These are phyloP conservation scores for Acarapis woodi DNA, from an alignment of 1,140 invertebrate species.

Conservation along the genomic window DNA sequence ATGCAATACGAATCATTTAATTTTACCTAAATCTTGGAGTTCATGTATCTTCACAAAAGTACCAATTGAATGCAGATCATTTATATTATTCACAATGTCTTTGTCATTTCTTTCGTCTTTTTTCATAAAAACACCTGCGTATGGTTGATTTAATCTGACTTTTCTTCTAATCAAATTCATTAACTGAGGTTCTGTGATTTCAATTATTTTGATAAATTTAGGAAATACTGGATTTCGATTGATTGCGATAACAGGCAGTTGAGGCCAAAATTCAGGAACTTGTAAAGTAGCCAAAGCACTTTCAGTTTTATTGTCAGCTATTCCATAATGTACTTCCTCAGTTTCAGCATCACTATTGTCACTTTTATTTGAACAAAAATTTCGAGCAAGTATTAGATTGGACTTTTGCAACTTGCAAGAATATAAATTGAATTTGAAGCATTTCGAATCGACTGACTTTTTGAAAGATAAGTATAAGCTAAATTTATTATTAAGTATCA, in stretches of 20 bases:
- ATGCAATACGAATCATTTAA: too few relatives aligned
- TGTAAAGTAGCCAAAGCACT: conserved; percentile 22
- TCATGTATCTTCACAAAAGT: conserved; percentile 96
- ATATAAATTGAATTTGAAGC: too few relatives aligned
- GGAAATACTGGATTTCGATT: conserved; percentile 86
- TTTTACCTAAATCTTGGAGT: conserved; percentile 77
- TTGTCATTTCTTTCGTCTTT: conserved; percentile 57
- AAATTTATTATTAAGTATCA: too few relatives aligned
- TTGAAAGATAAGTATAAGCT: too few relatives aligned
- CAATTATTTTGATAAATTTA: conserved; percentile 87
- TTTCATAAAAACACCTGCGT: conserved; percentile 87
- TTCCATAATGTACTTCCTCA: not conserved
- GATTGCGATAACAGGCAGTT: conserved; percentile 77
- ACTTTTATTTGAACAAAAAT: too few relatives aligned
- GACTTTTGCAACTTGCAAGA: too few relatives aligned
- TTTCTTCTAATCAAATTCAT: conserved; percentile 74
- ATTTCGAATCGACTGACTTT: too few relatives aligned
- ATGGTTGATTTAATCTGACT: conserved; percentile 82
- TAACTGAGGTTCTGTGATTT: conserved; percentile 59
- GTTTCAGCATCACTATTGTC: too few relatives aligned
- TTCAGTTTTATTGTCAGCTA: not conserved
- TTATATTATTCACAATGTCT: conserved; percentile 53
- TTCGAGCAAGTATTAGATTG: too few relatives aligned
- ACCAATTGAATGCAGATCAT: conserved; percentile 68
- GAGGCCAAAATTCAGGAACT: conserved; percentile 87